Evolutionary conservation across 2,888 invertebrate genomes (phyloP).

Genomic region (Drosophila hawaiiensis): DNA sequence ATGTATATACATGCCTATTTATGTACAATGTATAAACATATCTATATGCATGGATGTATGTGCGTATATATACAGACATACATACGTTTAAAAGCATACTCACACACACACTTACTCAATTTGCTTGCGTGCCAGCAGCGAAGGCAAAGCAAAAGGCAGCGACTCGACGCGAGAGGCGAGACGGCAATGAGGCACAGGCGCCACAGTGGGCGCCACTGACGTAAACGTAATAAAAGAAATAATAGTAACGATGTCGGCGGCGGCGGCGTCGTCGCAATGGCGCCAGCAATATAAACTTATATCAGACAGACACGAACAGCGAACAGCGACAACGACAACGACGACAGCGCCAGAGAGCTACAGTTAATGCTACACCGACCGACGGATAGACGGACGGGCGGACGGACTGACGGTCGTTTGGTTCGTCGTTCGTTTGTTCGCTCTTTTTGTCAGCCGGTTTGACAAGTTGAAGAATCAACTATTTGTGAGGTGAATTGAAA

Average conservation of each 20-base stretch:
- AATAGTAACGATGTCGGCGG: constrained; percentile 83
- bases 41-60: constrained; percentile 13
- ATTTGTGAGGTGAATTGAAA: constrained; percentile 73
- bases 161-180: constrained; percentile 32
- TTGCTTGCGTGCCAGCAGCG: constrained; percentile 72
- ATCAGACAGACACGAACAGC: constrained; percentile 75
- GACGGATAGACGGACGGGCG: constrained; percentile 52
- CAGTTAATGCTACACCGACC: constrained; percentile 39
- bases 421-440: constrained; percentile 66
- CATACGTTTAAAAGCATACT: constrained; percentile 34
- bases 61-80: constrained; percentile 21
- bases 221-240: constrained; percentile 85
- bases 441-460: constrained; percentile 78
- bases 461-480: constrained; percentile 81
- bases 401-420: constrained; percentile 46
- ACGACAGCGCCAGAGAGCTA: constrained; percentile 53
- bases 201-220: constrained; percentile 85
- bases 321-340: constrained; percentile 37
- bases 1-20: constrained; percentile 14
- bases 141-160: constrained; percentile 58
- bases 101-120: constrained; percentile 41
- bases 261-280: constrained; percentile 82
- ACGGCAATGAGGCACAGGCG: constrained; percentile 74
- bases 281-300: constrained; percentile 83
- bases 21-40: constrained; percentile 2